Evolutionary conservation across 2,888 invertebrate genomes (phyloP), one percentile per base, ranked within the genome.

Genomic region (Parapristionchus giblindavisi): DNA sequence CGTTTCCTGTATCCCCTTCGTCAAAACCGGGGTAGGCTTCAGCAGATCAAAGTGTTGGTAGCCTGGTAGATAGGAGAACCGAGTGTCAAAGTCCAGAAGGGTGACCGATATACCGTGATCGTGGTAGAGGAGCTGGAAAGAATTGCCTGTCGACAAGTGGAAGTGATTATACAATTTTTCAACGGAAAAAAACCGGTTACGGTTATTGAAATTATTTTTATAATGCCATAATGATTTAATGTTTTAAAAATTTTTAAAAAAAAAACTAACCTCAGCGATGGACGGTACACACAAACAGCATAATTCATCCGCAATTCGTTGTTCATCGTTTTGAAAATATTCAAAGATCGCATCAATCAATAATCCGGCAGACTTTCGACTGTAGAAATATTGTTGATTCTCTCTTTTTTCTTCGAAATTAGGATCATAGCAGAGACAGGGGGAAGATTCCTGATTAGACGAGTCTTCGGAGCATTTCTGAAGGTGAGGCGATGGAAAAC

Each of bases 41-140:
- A 65, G 61, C 2, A 74, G 61, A n/a, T 74, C 74, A 11, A 74
- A 74, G 38, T 48, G 52, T 17, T 21, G 52, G 32, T 52, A 74
- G 36, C 63, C 63, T 48, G 74, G 65, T 21, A 74, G 61, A 29
- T 74, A 63, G 36, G 36, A n/a, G 65, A 74, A 74, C 1, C 74
- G 74, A 24, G 24, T 24, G 40, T 74, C 74, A 38, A 74, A 40
- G 54, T 74, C 74, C 38, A 74, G 63, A 32, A 74, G 74, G 3
- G 74, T 52, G n/a, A 74, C 74, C 29, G 61, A 63, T 27, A 74
- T 63, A n/a, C 17, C 21, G 74, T 74, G 27, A 17, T 74, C 74
- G 40, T 61, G 63, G 38, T 74, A 32, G 24, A 74, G 48, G 8
- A 74, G 48, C 73, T 73, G 61, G 8, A 72, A 24, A 51, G 8